phyloP scores from a whole-genome alignment of 2,888 invertebrate species.

The Clostera curtula region DNA sequence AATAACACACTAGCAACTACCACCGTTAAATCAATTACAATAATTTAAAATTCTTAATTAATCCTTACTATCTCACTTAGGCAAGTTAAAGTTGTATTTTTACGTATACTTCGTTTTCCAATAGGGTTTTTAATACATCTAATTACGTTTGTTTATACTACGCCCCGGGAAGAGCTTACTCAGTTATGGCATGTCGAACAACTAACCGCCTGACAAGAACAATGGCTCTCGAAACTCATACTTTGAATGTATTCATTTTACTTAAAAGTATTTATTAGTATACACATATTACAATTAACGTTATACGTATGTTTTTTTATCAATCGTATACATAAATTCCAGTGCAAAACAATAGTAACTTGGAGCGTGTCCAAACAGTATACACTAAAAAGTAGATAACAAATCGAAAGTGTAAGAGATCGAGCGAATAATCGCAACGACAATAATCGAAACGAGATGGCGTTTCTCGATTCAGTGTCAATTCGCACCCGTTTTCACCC shows the following conservation, averaged over 20 bases:
- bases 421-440: neutral
- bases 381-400: conserved; percentile 30
- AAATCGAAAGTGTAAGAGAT: conserved; percentile 17
- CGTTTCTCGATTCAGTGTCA: conserved; percentile 21
- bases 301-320: conserved; percentile 68
- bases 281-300: conserved; percentile 74
- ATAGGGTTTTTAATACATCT: conserved; percentile 59
- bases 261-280: conserved; percentile 65
- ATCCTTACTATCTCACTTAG: conserved; percentile 73
- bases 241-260: conserved; percentile 43
- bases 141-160: conserved; percentile 59
- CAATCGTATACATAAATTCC: conserved; percentile 73
- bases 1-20: conserved; percentile 67
- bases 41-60: conserved; percentile 70
- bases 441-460: conserved; percentile 22
- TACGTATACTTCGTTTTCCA: conserved; percentile 74
- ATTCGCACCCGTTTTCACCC: conserved; percentile 66
- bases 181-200: conserved; percentile 23
- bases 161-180: conserved; percentile 56
- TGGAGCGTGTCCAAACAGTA: conserved; percentile 43
- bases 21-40: conserved; percentile 67
- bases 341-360: conserved; percentile 58
- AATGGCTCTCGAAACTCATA: conserved; percentile 34
- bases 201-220: conserved; percentile 27
- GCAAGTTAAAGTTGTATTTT: conserved; percentile 74